Evolutionary conservation across 1,140 invertebrate species (phyloP).

Genomic region (Paracyclopina nana): DNA sequence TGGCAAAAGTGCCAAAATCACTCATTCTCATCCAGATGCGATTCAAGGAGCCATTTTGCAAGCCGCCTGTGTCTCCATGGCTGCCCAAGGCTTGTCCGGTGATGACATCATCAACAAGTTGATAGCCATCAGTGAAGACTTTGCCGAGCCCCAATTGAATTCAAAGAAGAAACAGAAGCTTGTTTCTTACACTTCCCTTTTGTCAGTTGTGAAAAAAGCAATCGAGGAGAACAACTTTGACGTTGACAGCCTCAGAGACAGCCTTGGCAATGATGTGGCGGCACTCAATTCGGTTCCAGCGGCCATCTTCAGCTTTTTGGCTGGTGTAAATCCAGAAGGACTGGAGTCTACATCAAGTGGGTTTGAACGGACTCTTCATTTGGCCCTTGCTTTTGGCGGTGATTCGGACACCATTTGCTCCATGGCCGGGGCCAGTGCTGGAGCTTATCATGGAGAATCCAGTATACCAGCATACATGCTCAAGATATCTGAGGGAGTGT

Average conservation of each 20-base stretch:
- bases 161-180: constrained; percentile 20
- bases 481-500: constrained; percentile 38
- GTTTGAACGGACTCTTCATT: constrained; percentile 43
- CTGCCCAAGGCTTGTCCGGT: constrained; percentile 20
- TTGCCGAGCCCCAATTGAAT: constrained; percentile 34
- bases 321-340: constrained; percentile 34
- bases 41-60: constrained; percentile 46
- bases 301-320: constrained; percentile 49
- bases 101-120: constrained; percentile 34
- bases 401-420: constrained; percentile 59
- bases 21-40: constrained; percentile 42
- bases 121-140: constrained; percentile 35
- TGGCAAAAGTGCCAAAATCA: constrained; percentile 35
- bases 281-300: constrained; percentile 51
- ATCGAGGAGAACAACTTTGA: background rate
- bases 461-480: constrained; percentile 35
- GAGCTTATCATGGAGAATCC: constrained; percentile 43
- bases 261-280: constrained; percentile 39
- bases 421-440: constrained; percentile 54
- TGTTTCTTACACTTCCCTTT: background rate
- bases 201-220: background rate
- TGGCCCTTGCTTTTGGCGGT: constrained; percentile 48
- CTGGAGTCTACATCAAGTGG: constrained; percentile 33
- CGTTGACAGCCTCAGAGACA: constrained; percentile 34
- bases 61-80: constrained; percentile 22